Percentiles rank a stretch among this genome's conserved stretches.
phyloP scores from a whole-genome alignment of 2,888 invertebrate genomes.

The Drosophila meridionalis region DNA sequence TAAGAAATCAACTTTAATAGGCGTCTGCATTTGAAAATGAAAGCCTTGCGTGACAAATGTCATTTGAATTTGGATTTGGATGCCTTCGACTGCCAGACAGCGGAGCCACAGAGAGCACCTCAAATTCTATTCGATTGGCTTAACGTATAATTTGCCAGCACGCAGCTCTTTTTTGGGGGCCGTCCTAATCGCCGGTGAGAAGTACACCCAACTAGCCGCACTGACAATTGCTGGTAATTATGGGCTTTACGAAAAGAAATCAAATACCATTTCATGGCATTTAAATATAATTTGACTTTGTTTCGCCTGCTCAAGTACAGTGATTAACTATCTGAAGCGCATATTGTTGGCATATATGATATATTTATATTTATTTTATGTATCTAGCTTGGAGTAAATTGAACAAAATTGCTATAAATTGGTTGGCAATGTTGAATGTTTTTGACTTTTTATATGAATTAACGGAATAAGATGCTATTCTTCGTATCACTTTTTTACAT shows the following conservation, averaged over 20 bases:
- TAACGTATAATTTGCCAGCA: slow-evolving; percentile 57
- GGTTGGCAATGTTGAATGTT: not conserved
- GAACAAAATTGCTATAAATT: slow-evolving; percentile 36
- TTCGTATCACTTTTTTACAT: too few relatives aligned
- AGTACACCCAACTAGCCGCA: slow-evolving; percentile 34
- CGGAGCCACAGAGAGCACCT: slow-evolving; percentile 9
- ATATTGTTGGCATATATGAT: slow-evolving; percentile 3
- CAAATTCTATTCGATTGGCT: slow-evolving; percentile 20
- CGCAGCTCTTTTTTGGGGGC: slow-evolving; percentile 42
- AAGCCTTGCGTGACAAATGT: slow-evolving; percentile 74
- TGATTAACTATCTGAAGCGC: slow-evolving; percentile 45
- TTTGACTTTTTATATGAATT: not conserved
- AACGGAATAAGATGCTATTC: not conserved
- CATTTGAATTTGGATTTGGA: slow-evolving; percentile 70
- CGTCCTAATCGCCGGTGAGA: slow-evolving; percentile 59
- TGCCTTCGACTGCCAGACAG: slow-evolving; percentile 49
- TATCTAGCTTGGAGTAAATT: slow-evolving; percentile 14
- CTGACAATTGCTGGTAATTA: slow-evolving; percentile 68
- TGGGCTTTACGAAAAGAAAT: slow-evolving; percentile 53
- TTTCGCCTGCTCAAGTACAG: slow-evolving; percentile 48
- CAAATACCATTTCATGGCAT: slow-evolving; percentile 78
- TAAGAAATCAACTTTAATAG: slow-evolving; percentile 74
- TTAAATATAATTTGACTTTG: slow-evolving; percentile 70
- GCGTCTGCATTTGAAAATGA: slow-evolving; percentile 71
- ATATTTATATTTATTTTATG: not conserved